These are phyloP conservation scores for Leptarthrus brevirostris DNA, from an alignment of 2,888 invertebrate genomes.

Conservation along the genomic window DNA sequence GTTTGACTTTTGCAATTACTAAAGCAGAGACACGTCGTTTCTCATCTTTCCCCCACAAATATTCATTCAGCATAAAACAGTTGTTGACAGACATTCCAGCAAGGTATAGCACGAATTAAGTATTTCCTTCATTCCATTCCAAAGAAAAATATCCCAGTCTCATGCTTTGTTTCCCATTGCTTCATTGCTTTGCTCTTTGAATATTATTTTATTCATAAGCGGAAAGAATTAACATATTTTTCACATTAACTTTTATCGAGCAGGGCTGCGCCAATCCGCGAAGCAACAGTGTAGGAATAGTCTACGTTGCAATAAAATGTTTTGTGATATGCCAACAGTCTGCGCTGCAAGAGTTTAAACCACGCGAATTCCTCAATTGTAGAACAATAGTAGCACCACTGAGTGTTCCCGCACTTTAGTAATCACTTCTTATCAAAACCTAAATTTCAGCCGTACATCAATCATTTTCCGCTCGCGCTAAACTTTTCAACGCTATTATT, in stretches of 20 bases:
- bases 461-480: neutral
- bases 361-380: neutral
- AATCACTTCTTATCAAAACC: neutral
- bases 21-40: too few relatives aligned
- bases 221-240: constrained; percentile 1
- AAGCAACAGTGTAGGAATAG: neutral
- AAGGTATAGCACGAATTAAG: too few relatives aligned
- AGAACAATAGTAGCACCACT: neutral
- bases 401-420: neutral
- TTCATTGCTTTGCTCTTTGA: neutral
- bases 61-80: too few relatives aligned
- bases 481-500: too few relatives aligned
- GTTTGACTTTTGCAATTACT: too few relatives aligned
- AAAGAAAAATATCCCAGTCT: neutral
- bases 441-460: neutral
- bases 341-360: neutral
- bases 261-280: neutral
- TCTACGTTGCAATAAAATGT: constrained; percentile 2
- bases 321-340: constrained; percentile 6
- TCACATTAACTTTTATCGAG: neutral
- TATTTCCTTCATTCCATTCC: neutral
- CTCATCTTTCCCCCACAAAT: too few relatives aligned
- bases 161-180: neutral
- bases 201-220: constrained; percentile 4
- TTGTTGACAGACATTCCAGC: too few relatives aligned